A percentile compares a stretch with the other conserved stretches of the same genome.
These are phyloP conservation scores for Cassiopea andromeda DNA, from an alignment of 30 jellyfish, hydroid and myxozoan genomes.

Conservation along the genomic window DNA sequence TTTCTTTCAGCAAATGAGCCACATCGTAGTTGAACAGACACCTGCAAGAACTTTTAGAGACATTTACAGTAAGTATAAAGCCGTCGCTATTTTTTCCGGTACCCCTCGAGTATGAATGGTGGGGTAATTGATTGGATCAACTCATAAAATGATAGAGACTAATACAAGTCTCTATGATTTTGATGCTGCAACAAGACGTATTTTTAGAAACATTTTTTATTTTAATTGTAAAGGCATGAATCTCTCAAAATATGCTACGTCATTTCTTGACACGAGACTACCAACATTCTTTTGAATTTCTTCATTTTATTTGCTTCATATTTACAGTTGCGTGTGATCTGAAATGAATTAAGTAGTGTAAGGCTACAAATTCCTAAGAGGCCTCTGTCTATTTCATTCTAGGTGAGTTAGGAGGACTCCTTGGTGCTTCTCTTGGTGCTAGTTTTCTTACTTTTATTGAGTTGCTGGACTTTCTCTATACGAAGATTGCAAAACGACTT, in stretches of 20 bases:
- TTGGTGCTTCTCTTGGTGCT: constrained; percentile 56
- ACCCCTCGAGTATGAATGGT: neutral
- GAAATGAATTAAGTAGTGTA: too few relatives aligned
- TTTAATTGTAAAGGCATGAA: neutral
- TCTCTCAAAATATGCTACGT: too few relatives aligned
- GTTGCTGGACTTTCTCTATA: constrained; percentile 15
- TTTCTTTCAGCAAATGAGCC: constrained; percentile 38
- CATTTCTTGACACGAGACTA: too few relatives aligned
- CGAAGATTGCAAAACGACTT: constrained; percentile 1
- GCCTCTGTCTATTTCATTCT: neutral
- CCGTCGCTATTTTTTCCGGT: neutral
- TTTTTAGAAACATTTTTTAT: neutral
- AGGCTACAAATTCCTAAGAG: too few relatives aligned
- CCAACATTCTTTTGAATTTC: too few relatives aligned
- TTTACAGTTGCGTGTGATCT: too few relatives aligned
- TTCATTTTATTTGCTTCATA: too few relatives aligned
- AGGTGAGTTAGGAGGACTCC: constrained; percentile 61
- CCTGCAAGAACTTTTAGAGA: constrained; percentile 50
- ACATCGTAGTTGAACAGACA: constrained; percentile 30
- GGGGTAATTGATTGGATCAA: neutral
- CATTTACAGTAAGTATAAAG: constrained; percentile 6
- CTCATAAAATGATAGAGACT: neutral
- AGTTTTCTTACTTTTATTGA: constrained; percentile 46
- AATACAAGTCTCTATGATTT: neutral
- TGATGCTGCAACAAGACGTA: neutral